Base-by-base conservation (phyloP, 2,797 vertebrate species). In the Clarias pachynema region DNA sequence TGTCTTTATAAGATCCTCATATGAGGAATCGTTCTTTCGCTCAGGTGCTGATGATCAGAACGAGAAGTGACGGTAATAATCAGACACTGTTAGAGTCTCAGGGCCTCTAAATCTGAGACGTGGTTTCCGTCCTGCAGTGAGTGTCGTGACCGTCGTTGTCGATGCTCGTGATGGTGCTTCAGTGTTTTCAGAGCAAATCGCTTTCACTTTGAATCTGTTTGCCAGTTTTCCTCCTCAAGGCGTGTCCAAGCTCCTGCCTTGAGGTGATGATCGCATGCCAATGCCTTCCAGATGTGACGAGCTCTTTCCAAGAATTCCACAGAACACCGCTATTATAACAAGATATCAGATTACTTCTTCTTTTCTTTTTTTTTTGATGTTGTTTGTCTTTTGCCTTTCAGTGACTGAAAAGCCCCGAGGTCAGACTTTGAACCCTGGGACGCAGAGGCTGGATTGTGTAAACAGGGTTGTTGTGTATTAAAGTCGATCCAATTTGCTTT, bases 251-350 rank as follows among this genome's bases (percentile, higher is more conserved):
- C 18, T 10, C 74, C 16, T 57, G 73, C 73, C n/a, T 26, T 8
- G 14, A 16, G n/a, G n/a, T 0, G 2, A 53, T 4, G 26, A 65
- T 56, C 16, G 16, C 18, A 12, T 74, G 15, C 34, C 63, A 63
- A 74, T n/a, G 44, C 0, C 14, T 20, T 80, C 24, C 84, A 85
- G 68, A 85, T 80, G 77, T 31, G 14, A 24, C 40, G 2, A 16
- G 20, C 60, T 81, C 18, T 31, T 75, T 66, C 69, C 12, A 57
- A 31, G 62, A 77, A 60, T 31, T 86, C 62, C 60, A 16, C 29
- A 34, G 59, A 40, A 84, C 24, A 12, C 16, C 6, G 16, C 37
- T 56, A 16, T 70, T 82, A 31, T 6, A 68, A 14, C 26, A 22
- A 26, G 65, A 34, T 68, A 56, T 34, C 80, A 57, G 65, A 69